Evolutionary conservation across 2,888 invertebrate species (phyloP).

Genomic region (Melinaea menophilus): DNA sequence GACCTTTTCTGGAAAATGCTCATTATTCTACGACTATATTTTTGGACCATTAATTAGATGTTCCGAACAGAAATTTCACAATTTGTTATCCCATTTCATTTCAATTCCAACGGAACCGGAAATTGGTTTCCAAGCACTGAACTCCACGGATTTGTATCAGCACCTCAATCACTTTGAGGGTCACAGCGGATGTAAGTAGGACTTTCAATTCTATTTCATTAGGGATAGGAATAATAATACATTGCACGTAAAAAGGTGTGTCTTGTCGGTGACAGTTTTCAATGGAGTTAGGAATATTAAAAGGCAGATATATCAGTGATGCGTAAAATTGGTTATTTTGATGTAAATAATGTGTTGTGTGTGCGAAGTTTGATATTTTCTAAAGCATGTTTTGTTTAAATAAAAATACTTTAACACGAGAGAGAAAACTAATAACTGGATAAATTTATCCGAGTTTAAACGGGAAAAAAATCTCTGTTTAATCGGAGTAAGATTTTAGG

Average conservation of each 20-base stretch:
- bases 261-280: constrained; percentile 27
- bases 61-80: constrained; percentile 5
- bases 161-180: constrained; percentile 28
- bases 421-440: too few relatives aligned
- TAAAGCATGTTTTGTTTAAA: too few relatives aligned
- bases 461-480: too few relatives aligned
- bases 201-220: constrained; percentile 11
- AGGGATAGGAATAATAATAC: constrained; percentile 1
- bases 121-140: constrained; percentile 72
- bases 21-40: too few relatives aligned
- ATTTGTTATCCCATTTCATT: constrained; percentile 45
- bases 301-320: constrained; percentile 20
- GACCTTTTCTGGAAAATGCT: too few relatives aligned
- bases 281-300: constrained; percentile 29
- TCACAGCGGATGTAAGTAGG: neutral
- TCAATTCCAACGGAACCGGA: constrained; percentile 73
- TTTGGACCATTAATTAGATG: too few relatives aligned
- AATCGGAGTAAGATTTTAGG: too few relatives aligned
- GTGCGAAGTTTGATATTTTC: too few relatives aligned
- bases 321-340: constrained; percentile 21
- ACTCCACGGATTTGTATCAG: constrained; percentile 65
- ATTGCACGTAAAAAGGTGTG: constrained; percentile 22
- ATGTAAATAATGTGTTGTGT: constrained; percentile 1
- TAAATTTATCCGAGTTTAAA: too few relatives aligned
- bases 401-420: too few relatives aligned